Percentiles rank a stretch among this genome's conserved stretches.
Conservation (phyloP, 2,888 invertebrate genomes). For the Trichopoda pennipes region DNA sequence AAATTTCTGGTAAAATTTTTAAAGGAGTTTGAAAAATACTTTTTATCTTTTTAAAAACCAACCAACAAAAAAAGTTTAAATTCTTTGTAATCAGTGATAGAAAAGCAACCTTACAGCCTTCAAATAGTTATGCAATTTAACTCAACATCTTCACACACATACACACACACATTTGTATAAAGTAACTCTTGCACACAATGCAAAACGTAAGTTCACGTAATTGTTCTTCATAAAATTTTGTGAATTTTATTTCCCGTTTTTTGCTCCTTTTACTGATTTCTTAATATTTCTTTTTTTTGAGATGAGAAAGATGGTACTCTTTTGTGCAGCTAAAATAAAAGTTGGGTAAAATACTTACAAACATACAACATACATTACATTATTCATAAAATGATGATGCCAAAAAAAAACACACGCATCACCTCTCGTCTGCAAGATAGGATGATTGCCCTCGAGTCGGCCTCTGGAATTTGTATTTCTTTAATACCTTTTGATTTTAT, state of each 20-base stretch:
- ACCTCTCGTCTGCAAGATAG: too few relatives aligned
- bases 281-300: background rate
- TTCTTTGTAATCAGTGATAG: conserved; percentile 18
- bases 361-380: too few relatives aligned
- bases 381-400: too few relatives aligned
- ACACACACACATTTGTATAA: background rate
- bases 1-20: too few relatives aligned
- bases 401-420: too few relatives aligned
- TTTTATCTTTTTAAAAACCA: conserved; percentile 17
- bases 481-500: too few relatives aligned
- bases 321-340: too few relatives aligned
- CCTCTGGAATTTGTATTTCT: too few relatives aligned
- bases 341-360: too few relatives aligned
- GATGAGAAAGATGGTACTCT: background rate
- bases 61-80: conserved; percentile 5
- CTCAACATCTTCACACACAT: conserved; percentile 10
- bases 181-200: conserved; percentile 16
- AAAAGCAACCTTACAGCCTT: conserved; percentile 25
- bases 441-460: too few relatives aligned
- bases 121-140: background rate
- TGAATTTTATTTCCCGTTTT: conserved; percentile 21
- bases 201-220: conserved; percentile 44
- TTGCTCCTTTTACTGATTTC: conserved; percentile 7
- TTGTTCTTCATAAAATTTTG: conserved; percentile 41
- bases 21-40: conserved; percentile 9